Evolutionary conservation across 2,888 invertebrate genomes (phyloP).

Genomic region (Drosophila mimetica): DNA sequence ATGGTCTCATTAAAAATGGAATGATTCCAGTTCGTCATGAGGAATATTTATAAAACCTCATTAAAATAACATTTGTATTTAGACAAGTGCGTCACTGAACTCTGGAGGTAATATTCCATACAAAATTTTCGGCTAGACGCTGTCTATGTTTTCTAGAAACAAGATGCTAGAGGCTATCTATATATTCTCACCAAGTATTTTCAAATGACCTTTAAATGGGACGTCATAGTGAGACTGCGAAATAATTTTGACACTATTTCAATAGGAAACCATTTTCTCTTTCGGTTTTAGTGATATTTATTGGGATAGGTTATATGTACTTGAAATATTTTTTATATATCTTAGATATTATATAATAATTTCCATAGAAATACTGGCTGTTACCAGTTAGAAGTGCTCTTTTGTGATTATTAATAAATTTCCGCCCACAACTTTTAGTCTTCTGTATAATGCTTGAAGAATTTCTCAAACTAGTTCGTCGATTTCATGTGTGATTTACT

Average conservation of each 20-base stretch:
- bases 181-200: background rate
- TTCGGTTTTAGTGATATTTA: background rate
- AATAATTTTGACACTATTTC: background rate
- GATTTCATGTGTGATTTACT: conserved; percentile 7
- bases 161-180: background rate
- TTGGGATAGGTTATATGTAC: conserved; percentile 3
- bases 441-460: background rate
- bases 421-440: background rate
- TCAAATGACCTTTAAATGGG: background rate
- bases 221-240: conserved; percentile 23
- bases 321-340: background rate
- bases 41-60: conserved; percentile 3
- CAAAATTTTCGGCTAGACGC: background rate
- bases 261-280: background rate
- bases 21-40: background rate
- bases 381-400: background rate
- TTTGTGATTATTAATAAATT: background rate
- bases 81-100: conserved; percentile 12
- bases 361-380: background rate
- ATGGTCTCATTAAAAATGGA: background rate
- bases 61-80: background rate
- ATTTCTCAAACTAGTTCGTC: conserved; percentile 9
- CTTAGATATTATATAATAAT: background rate
- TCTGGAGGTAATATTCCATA: conserved; percentile 20
- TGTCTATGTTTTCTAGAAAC: background rate